phyloP scores from a whole-genome alignment of 2,888 invertebrate species.

The Steinernema carpocapsae region DNA sequence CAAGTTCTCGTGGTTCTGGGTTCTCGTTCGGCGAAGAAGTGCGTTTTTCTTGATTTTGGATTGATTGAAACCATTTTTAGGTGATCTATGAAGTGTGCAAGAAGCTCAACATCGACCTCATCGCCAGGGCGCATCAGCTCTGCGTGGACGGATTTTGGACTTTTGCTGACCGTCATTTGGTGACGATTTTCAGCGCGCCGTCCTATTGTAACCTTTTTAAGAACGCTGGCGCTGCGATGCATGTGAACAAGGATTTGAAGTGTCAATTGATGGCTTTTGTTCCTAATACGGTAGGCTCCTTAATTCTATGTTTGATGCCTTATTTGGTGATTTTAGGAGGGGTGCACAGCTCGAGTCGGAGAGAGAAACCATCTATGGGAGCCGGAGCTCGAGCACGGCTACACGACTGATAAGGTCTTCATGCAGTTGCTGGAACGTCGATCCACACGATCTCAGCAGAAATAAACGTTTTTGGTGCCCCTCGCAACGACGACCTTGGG shows the following conservation, averaged over 20 bases:
- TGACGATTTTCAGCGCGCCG: slow-evolving; percentile 56
- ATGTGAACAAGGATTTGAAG: slow-evolving; percentile 39
- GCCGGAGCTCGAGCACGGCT: slow-evolving; percentile 2
- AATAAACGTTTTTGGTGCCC: background rate
- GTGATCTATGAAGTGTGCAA: slow-evolving; percentile 24
- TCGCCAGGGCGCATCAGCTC: slow-evolving; percentile 54
- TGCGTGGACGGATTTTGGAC: slow-evolving; percentile 57
- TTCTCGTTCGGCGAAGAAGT: slow-evolving; percentile 52
- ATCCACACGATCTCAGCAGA: background rate
- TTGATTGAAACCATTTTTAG: background rate
- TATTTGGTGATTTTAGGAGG: slow-evolving; percentile 1
- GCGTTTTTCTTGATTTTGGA: slow-evolving; percentile 11
- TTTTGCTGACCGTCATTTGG: slow-evolving; percentile 44
- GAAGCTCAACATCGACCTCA: slow-evolving; percentile 43
- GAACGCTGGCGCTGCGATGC: slow-evolving; percentile 52
- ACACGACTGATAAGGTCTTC: background rate
- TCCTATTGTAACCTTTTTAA: slow-evolving; percentile 53
- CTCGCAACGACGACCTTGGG: too few species aligned
- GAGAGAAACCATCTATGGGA: slow-evolving; percentile 33
- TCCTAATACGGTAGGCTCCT: slow-evolving; percentile 44
- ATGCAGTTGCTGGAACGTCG: background rate
- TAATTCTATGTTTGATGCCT: background rate
- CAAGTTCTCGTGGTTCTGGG: slow-evolving; percentile 55
- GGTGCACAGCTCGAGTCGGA: background rate
- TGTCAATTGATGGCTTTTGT: slow-evolving; percentile 52